A percentile compares a stretch with the other conserved stretches of the same genome.
Conservation (phyloP, 1,140 invertebrate genomes). For the Bombus terrestris region DNA sequence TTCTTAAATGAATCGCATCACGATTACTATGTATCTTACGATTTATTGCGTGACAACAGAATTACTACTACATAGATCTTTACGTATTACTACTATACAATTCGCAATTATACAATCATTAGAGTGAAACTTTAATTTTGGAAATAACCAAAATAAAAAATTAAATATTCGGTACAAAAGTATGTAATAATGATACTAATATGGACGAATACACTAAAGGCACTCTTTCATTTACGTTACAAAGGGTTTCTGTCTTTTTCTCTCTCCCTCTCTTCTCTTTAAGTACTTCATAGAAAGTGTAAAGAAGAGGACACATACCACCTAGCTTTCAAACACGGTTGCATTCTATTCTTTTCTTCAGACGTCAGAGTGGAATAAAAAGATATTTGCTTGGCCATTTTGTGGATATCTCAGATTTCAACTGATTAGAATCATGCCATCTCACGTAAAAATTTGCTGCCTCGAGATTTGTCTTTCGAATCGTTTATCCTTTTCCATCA, state of each 20-base stretch:
- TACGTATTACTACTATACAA: not conserved
- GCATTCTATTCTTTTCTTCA: constrained; percentile 77
- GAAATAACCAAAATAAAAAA: not conserved
- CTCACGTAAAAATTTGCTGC: not conserved
- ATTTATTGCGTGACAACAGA: not conserved
- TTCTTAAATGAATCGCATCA: too few relatives aligned
- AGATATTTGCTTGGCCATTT: constrained; percentile 67
- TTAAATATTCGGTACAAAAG: not conserved
- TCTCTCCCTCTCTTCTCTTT: not conserved
- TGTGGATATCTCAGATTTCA: constrained; percentile 4
- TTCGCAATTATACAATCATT: not conserved
- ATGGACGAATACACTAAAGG: not conserved
- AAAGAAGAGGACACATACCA: constrained; percentile 75
- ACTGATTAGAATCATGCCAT: not conserved
- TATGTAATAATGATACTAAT: not conserved
- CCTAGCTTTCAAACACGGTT: constrained; percentile 75
- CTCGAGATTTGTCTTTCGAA: constrained; percentile 21
- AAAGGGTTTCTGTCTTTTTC: not conserved
- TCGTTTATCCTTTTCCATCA: constrained; percentile 23
- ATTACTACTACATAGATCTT: not conserved
- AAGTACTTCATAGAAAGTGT: constrained; percentile 20
- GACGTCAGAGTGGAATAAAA: constrained; percentile 75
- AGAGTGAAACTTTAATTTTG: not conserved
- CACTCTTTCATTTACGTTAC: not conserved
- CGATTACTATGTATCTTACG: not conserved